Conservation (phyloP, 2,888 invertebrate genomes). For the Octonoba sinensis region DNA sequence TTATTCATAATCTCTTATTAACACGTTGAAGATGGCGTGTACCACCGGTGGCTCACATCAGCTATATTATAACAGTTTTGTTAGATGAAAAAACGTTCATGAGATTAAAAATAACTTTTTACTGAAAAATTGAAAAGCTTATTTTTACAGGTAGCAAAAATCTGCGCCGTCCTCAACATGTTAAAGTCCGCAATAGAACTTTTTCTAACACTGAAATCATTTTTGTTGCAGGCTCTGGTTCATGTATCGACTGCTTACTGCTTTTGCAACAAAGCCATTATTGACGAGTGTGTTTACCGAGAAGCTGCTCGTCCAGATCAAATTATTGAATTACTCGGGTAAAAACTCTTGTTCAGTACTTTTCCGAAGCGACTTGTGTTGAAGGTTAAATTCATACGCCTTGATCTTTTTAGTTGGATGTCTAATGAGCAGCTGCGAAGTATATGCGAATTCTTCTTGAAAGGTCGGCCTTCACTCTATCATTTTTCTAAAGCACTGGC, state of each 20-base stretch:
- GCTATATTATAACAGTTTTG: no score
- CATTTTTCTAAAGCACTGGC: slow-evolving; percentile 90
- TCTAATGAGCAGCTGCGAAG: slow-evolving; percentile 72
- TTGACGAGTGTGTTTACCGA: slow-evolving; percentile 79
- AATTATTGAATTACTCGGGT: slow-evolving; percentile 17
- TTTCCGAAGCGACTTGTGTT: neutral
- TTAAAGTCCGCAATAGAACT: no score
- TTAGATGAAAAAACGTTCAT: no score
- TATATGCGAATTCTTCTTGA: slow-evolving; percentile 72
- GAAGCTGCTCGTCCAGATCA: slow-evolving; percentile 13
- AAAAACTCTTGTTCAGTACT: neutral
- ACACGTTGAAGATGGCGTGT: no score
- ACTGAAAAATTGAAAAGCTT: no score
- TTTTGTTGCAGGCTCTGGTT: slow-evolving; percentile 43
- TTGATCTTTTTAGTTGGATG: slow-evolving; percentile 71
- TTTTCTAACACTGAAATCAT: no score
- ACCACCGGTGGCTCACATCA: no score
- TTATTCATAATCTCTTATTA: no score
- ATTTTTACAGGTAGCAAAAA: no score
- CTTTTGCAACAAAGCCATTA: slow-evolving; percentile 74
- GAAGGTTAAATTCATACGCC: neutral
- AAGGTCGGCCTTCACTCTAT: slow-evolving; percentile 86
- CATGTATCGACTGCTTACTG: slow-evolving; percentile 90
- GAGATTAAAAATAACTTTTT: no score
- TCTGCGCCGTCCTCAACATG: no score